Evolutionary conservation across 2,888 invertebrate genomes (phyloP), one percentile per base, ranked within the genome.

Genomic region (Tholera decimalis): DNA sequence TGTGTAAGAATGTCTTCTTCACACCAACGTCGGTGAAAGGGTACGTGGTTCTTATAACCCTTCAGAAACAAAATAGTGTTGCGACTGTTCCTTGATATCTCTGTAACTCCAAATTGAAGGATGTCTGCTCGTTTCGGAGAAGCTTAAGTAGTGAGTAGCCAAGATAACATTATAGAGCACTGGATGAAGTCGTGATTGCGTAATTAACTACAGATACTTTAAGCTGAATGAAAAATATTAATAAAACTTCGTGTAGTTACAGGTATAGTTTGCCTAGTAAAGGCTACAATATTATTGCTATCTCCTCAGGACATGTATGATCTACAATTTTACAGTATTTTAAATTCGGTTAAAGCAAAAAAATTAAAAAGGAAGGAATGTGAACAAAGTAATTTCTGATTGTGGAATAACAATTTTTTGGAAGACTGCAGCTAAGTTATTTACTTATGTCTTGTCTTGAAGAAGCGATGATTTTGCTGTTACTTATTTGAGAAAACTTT

Each of bases 371-470:
- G 11, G 26, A 43, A 41, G 20, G 28, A 30, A 69, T 58, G 22
- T 24, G 28, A 68, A 9, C 30, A 57, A 26, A n/a, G 13, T 47
- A 26, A 59, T 65, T 26, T 4, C 15, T 26, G 15, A 11, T 1
- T 28, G 49, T 20, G 35, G 28, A 66, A 49, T 24, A 26, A 0
- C 44, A 64, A 64, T 18, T 73, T 64, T 44, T 73, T 33, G 33
- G 30, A 73, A 73, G n/a, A 49, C 9, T 18, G 20, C n/a, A 18
- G 15, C 30, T n/a, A n/a, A n/a, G 2, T 15, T 26, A 59, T 24
- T 13, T 35, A 26, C n/a, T 9, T 1, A 33, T 26, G 5, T 9
- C 13, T 20, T 33, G 9, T 28, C 11, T 18, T 15, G 7, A 11
- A 33, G 13, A 28, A n/a, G n/a, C 8, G 8, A 47, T 24, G 47